These are phyloP conservation scores for Ectemnius lituratus DNA, from an alignment of 2,888 invertebrate species.

Conservation along the genomic window DNA sequence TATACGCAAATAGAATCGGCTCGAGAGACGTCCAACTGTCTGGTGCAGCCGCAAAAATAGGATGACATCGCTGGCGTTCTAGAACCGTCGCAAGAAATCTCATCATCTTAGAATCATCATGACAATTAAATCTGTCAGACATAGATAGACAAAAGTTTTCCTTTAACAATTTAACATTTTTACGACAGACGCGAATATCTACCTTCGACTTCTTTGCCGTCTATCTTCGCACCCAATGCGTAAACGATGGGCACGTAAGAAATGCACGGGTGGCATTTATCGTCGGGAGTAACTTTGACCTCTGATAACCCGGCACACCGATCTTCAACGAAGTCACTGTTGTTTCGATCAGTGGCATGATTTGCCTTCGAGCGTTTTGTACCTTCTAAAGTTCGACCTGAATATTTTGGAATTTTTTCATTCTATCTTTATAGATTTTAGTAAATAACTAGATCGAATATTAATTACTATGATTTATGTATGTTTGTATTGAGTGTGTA, in stretches of 20 bases:
- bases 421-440: too few species aligned
- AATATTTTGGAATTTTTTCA: too few species aligned
- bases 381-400: too few species aligned
- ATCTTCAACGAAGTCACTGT: slow-evolving; percentile 17
- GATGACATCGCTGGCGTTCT: slow-evolving; percentile 50
- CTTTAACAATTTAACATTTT: slow-evolving; percentile 50
- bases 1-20: slow-evolving; percentile 62
- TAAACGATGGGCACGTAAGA: slow-evolving; percentile 54
- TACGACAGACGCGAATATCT: slow-evolving; percentile 44
- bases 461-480: too few species aligned
- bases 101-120: not conserved
- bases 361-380: too few species aligned
- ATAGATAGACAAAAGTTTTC: not conserved
- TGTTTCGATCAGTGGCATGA: too few species aligned
- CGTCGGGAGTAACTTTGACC: slow-evolving; percentile 27
- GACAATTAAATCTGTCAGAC: not conserved
- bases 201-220: slow-evolving; percentile 57
- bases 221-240: slow-evolving; percentile 63
- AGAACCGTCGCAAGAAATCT: not conserved
- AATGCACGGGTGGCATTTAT: slow-evolving; percentile 63
- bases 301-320: slow-evolving; percentile 32
- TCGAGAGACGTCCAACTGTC: slow-evolving; percentile 74
- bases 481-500: too few species aligned
- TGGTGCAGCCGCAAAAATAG: slow-evolving; percentile 74
- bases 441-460: too few species aligned